Base-by-base conservation (phyloP, 2,797 vertebrate genomes). In the Prunella strophiata region DNA sequence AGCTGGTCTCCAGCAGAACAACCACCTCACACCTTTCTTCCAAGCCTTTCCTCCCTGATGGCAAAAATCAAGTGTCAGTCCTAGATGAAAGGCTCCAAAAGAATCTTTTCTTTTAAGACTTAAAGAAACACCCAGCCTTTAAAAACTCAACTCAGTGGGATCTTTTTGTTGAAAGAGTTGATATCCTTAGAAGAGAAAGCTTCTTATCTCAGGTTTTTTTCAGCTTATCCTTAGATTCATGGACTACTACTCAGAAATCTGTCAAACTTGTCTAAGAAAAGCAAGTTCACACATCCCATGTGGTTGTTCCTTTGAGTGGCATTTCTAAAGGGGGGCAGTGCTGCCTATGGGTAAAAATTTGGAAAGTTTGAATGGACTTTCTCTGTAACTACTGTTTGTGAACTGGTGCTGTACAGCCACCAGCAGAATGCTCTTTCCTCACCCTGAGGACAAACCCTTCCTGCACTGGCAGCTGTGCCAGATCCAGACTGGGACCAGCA, bases 381-480 rank as follows among this genome's bases (percentile, higher is more conserved):
- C 26, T 62, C n/a, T 36, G 30, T 30, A 29, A 10, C 20, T 11
- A 0, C 18, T 12, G 26, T 4, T 25, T 38, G 58, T 20, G 42
- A 38, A 2, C 15, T 10, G 52, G 4, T 5, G 29, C 2, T 15
- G 40, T 26, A 10, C 30, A 51, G 11, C 3, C 57, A 16, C 50
- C 40, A 36, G 47, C 66, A 72, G 34, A 27, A 32, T 2, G 1
- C 40, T 34, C 73, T 43, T 47, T 29, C 18, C 63, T 11, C 5
- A 8, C 1, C 52, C 4, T 1, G 0, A 51, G 66, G 18, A 54
- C 0, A 0, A 57, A 10, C 3, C 13, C n/a, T 25, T 29, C 52
- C 67, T 50, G 5, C 2, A 1, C 23, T 7, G 2, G 36, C 51
- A 74, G 76, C 68, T n/a, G 4, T 16, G 45, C 22, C 45, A 8